Evolutionary conservation across 1,140 invertebrate genomes (phyloP), one percentile per base, ranked within the genome.

Genomic region (Thrips palmi): DNA sequence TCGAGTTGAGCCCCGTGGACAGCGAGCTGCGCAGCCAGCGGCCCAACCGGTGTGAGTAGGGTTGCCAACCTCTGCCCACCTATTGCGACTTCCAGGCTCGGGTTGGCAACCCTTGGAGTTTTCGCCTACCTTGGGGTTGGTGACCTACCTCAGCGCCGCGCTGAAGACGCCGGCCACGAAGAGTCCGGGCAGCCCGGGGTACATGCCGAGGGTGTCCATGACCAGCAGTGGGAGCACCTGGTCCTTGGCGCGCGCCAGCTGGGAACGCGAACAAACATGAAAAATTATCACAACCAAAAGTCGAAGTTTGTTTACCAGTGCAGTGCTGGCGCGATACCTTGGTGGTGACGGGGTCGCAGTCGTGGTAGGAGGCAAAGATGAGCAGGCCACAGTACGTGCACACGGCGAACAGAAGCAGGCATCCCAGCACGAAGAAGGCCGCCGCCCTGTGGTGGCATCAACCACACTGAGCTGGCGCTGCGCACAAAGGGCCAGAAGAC

Each of bases 331-430:
- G n/a, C n/a, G n/a, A n/a, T n/a, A 64, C 66, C 47, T 71, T 66
- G 1, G 65, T 69, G 3, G 58, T 58, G 2, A 84, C 54, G 0
- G 80, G 80, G 56, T 87, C 81, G 52, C 82, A 86, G 14, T 68
- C 62, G 14, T 73, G 60, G 52, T 80, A 86, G 0, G 72, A 69
- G 0, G 78, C 80, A 50, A 75, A 85, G n/a, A 82, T 70, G 1
- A 83, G 68, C 6, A 86, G 59, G 0, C 83, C 83, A 15, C 70
- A 76, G 45, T 74, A 77, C 46, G 68, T 71, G 48, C 71, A 74
- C 48, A 62, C 52, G 1, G 52, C 51, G 2, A 61, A 54, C n/a
- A 62, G 47, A 3, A 37, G 37, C 19, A 52, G 48, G 33, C 60
- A 54, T 21, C 60, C 60, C 29, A 60, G 36, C 1, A 57, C 51